Base-by-base conservation (phyloP, 2,888 invertebrate genomes). In the Hecatera dysodea region DNA sequence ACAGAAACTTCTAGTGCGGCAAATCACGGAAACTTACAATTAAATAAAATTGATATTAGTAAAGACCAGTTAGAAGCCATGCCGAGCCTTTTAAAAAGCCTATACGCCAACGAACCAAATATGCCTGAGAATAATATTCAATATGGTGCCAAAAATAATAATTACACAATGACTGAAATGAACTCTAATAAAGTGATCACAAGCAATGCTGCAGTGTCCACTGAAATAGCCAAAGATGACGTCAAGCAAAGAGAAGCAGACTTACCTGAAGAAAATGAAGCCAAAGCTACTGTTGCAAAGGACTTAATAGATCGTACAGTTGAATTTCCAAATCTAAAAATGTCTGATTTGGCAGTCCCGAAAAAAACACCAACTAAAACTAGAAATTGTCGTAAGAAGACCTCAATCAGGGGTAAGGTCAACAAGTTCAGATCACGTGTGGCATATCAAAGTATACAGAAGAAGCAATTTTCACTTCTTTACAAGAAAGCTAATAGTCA, bases 41-140 rank as follows among this genome's bases (percentile, higher is more conserved):
- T 61, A 39, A 61, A 68, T 52, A 60, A 81, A 44, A 66, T 61
- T 19, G n/a, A 50, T 39, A 59, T 68, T 19, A 66, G 74, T 1
- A 70, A 71, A 59, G 36, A 71, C 4, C 76, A 81, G 22, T 67
- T 89, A 48, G 77, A 86, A 24, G 59, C 74, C 9, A 82, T 89
- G 71, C 89, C 91, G 6, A 92, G 90, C 72, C 80, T 93, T 39
- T 78, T 92, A 15, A 88, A 88, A 80, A 91, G 83, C 57, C 87
- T 92, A 50, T 92, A 89, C 55, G 85, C 76, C 15, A 88, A 86
- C 63, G 86, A 90, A 63, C 72, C 85, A 19, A 81, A 72, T 6
- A 84, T 87, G 39, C 60, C 85, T 19, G 85, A 89, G 48, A 83
- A 82, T 53, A 77, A 85, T 56, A 42, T 69, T 27, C 39, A 73